Conservation (phyloP, 2,113 vertebrate species). For the Gasterosteus nipponicus region DNA sequence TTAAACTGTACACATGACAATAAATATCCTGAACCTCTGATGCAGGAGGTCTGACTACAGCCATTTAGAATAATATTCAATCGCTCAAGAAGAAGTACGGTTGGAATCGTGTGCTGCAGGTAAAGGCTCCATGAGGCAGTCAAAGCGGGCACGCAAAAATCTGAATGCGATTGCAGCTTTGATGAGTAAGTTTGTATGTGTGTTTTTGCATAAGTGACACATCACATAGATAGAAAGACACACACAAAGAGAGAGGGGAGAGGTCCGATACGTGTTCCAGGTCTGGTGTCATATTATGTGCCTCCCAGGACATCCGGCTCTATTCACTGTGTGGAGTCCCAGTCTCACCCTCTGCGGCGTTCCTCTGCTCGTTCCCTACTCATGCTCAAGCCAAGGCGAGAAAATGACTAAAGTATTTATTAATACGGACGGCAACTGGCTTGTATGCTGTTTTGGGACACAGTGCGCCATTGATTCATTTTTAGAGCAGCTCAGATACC, state of each 20-base stretch:
- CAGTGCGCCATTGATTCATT: constrained; percentile 49
- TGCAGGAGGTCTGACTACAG: constrained; percentile 38
- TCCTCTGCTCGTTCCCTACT: constrained; percentile 30
- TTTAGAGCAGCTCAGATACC: constrained; percentile 50
- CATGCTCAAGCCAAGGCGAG: constrained; percentile 3
- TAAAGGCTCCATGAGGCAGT: constrained; percentile 34
- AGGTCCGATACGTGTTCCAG: constrained; percentile 51
- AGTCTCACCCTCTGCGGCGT: constrained; percentile 21
- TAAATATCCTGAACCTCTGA: background rate
- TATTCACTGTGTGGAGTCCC: constrained; percentile 53
- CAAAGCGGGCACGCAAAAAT: constrained; percentile 27
- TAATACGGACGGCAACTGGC: constrained; percentile 28
- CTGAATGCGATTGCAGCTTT: constrained; percentile 49
- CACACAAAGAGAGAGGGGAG: constrained; percentile 51
- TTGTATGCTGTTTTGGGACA: constrained; percentile 47
- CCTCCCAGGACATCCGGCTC: constrained; percentile 51
- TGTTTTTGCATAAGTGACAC: constrained; percentile 18
- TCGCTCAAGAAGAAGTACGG: constrained; percentile 36
- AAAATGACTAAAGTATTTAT: constrained; percentile 39
- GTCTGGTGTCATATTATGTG: constrained; percentile 55
- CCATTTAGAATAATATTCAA: constrained; percentile 48
- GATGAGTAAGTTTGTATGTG: constrained; percentile 30
- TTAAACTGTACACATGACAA: no score
- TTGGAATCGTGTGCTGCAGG: constrained; percentile 9
- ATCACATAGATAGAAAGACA: constrained; percentile 14